Base-by-base conservation (phyloP, 2,113 vertebrate species). In the Saccopteryx bilineata region DNA sequence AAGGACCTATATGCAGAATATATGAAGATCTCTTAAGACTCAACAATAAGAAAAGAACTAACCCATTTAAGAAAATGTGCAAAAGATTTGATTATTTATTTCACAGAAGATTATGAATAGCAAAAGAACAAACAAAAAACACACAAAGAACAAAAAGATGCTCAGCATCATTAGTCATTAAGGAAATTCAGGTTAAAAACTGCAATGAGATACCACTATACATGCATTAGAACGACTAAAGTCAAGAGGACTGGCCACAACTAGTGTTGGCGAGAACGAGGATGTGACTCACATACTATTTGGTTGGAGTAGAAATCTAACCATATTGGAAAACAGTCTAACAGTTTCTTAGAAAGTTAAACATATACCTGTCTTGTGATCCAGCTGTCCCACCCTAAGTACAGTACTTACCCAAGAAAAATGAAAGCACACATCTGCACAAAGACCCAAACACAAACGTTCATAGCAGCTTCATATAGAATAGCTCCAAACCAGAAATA, bases 341-440 rank as follows among this genome's bases (percentile, higher is more conserved):
- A 82, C 46, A 56, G 24, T 74, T 46, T 46, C 54, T 74, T 12
- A 56, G 65, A 23, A 66, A 24, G 56, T 31, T 24, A 65, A 81
- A 65, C 0, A 18, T 5, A 0, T 15, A 9, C 15, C 26, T 66
- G 17, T 5, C n/a, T 7, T 21, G 9, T 33, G 48, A 54, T 12
- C n/a, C 15, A 7, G 39, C 66, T 23, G 21, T 19, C 71, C 26
- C 31, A 7, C 23, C 66, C 54, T 6, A 39, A 7, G 46, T 19
- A 8, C 39, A 7, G 46, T 19, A 8, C 28, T 65, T 56, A 28
- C 46, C 26, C 81, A 58, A 23, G 60, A 68, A 13, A 85, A 58
- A 9, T 1, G 81, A 31, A n/a, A 58, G 61, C 33, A 17, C 50
- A 12, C 5, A 5, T 61, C 74, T 14, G 48, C 52, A 58, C 48